Percentiles rank a stretch among this genome's conserved stretches.
Conservation (phyloP, 2,888 invertebrate species). For the Notodonta dromedarius region DNA sequence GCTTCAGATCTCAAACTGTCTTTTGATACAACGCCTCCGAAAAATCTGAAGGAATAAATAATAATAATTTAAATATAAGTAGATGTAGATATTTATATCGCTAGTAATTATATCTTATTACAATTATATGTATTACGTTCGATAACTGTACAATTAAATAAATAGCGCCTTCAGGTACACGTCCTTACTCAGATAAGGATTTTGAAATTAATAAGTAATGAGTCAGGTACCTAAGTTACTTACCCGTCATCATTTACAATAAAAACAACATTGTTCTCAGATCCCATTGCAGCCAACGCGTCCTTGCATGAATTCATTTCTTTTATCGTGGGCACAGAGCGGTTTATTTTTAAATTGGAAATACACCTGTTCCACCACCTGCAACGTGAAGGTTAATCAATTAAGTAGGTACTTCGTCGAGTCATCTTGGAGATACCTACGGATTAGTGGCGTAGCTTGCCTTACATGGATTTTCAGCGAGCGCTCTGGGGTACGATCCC, state of each 20-base stretch:
- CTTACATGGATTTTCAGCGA: too few relatives aligned
- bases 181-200: too few relatives aligned
- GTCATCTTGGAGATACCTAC: too few relatives aligned
- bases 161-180: too few relatives aligned
- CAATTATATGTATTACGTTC: too few relatives aligned
- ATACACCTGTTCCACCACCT: constrained; percentile 90
- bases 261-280: constrained; percentile 42
- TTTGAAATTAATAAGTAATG: background rate
- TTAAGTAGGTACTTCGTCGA: too few relatives aligned
- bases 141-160: too few relatives aligned
- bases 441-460: too few relatives aligned
- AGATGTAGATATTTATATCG: too few relatives aligned
- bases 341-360: constrained; percentile 45
- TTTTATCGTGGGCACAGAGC: constrained; percentile 61
- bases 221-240: constrained; percentile 22
- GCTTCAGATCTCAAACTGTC: constrained; percentile 86
- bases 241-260: constrained; percentile 64
- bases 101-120: too few relatives aligned
- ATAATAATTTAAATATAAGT: too few relatives aligned
- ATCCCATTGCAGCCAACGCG: constrained; percentile 47
- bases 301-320: constrained; percentile 62
- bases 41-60: constrained; percentile 35
- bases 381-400: constrained; percentile 7
- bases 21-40: constrained; percentile 55
- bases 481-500: too few relatives aligned